Evolutionary conservation across 2,797 vertebrate genomes (phyloP).

Genomic region (Enteromius argenteus): DNA sequence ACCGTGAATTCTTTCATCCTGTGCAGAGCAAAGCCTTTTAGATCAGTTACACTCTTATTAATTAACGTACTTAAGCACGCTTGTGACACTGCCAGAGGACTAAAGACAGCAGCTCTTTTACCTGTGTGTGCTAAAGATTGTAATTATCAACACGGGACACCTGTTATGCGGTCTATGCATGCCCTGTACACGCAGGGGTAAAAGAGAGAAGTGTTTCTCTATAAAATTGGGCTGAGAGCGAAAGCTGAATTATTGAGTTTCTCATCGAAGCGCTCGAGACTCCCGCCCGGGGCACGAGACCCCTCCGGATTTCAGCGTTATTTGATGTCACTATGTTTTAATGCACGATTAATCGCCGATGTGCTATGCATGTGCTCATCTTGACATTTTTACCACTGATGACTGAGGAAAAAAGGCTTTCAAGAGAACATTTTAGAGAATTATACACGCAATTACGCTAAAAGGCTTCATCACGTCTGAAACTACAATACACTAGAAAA

Average conservation of each 20-base stretch:
- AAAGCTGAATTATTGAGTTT: conserved; percentile 61
- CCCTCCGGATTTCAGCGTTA: conserved; percentile 6
- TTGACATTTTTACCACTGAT: not conserved
- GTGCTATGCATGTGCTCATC: not conserved
- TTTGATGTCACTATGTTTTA: conserved; percentile 43
- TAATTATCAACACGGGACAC: conserved; percentile 57
- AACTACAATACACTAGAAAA: not conserved
- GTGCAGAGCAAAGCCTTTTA: conserved; percentile 23
- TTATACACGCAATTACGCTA: not conserved
- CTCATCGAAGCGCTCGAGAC: conserved; percentile 64
- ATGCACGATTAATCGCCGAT: conserved; percentile 35
- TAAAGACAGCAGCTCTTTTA: conserved; percentile 24
- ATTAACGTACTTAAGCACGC: conserved; percentile 2
- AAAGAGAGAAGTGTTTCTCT: not conserved
- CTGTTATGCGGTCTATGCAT: conserved; percentile 55
- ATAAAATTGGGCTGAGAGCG: conserved; percentile 4
- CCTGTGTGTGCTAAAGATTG: conserved; percentile 13
- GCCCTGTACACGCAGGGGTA: not conserved
- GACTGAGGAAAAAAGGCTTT: not conserved
- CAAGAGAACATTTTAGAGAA: not conserved
- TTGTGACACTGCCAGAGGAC: not conserved
- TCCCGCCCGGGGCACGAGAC: conserved; percentile 58
- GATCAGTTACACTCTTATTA: conserved; percentile 29
- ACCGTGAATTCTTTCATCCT: not conserved
- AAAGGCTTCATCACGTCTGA: conserved; percentile 5